Evolutionary conservation across 2,888 invertebrate species (phyloP), one percentile per base, ranked within the genome.

Genomic region (Chrysomela aeneicollis): DNA sequence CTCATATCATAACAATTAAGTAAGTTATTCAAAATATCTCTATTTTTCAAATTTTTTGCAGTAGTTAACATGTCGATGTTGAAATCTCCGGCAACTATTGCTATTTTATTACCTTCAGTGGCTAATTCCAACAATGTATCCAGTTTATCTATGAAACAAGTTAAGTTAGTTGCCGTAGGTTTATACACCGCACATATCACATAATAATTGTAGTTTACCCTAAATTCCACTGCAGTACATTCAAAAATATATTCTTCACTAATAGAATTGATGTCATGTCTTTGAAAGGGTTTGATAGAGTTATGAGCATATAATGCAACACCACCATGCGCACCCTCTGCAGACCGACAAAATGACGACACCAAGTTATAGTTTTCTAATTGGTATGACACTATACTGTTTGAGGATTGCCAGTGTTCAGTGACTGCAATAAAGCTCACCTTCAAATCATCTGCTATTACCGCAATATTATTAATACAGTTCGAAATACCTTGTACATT

Each of bases 141-240:
- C 17, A 35, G 10, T 35, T 35, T 35, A 35, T 35, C 32, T 35
- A 35, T 10, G 32, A 35, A 35, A 10, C 32, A 35, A 35, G 32
- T 35, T 35, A 10, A 35, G 10, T 35, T 35, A 9, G 32, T 35
- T 35, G 32, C 32, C 4, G 32, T 35, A 35, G 32, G 32, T 35
- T 35, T 35, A 35, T 35, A 35, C 32, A 35, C 32, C 1, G 10
- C 32, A 35, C 32, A 35, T 35, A 35, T 35, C 5, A 35, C 32
- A 35, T 35, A 35, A 35, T 35, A 35, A 35, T 6, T 35, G 32
- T 35, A 9, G 2, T 35, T 35, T 10, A 47, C 12, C 47, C 47
- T 47, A 47, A 47, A 47, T 47, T 47, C 47, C 47, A 18, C 47
- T 47, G 47, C 47, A 47, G 47, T 8, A 17, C 47, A 47, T 47